Base-by-base conservation (phyloP, 2,888 invertebrate genomes). In the Patella depressa region DNA sequence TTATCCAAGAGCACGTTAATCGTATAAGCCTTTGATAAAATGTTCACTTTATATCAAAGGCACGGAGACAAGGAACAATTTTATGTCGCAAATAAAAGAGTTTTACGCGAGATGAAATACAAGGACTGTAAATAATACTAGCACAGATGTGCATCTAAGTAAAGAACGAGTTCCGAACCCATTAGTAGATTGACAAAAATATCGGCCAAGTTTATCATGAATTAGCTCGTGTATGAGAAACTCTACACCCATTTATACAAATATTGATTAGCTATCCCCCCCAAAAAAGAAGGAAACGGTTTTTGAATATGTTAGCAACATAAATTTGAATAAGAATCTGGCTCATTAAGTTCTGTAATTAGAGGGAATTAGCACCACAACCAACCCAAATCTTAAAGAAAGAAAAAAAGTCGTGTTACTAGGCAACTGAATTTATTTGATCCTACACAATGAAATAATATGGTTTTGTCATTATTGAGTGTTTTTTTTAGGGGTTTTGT, bases 131-230 rank as follows among this genome's bases (percentile, higher is more conserved):
- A 65, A 24, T 24, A 65, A 65, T 65, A 65, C 19, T 24, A 24
- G 24, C 65, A 65, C 65, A 65, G 65, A 65, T 65, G 65, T 19
- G 19, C 65, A 65, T 24, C 65, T 65, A 65, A 19, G 65, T 65
- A 65, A 65, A 65, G 65, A 65, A 65, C 65, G 12, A 24, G 65
- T 65, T 65, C 14, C 65, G 24, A 65, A 14, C 14, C 65, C 65
- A 65, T 65, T 65, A 65, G 24, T 65, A 65, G 65, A 65, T 65
- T 65, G 65, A 65, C 65, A 65, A 65, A 65, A 65, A 65, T 65
- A 65, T 19, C 24, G 12, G 19, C 24, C 24, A 24, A 65, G 24
- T 24, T 65, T 65, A 24, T 24, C 24, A 65, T 19, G 11, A 24
- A 65, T 65, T 65, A 65, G 19, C 65, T 4, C 5, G 7, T 15